Percentiles rank a stretch among this genome's conserved stretches.
Evolutionary conservation across 2,113 vertebrate genomes (phyloP).

Genomic region (Haemorhous mexicanus): DNA sequence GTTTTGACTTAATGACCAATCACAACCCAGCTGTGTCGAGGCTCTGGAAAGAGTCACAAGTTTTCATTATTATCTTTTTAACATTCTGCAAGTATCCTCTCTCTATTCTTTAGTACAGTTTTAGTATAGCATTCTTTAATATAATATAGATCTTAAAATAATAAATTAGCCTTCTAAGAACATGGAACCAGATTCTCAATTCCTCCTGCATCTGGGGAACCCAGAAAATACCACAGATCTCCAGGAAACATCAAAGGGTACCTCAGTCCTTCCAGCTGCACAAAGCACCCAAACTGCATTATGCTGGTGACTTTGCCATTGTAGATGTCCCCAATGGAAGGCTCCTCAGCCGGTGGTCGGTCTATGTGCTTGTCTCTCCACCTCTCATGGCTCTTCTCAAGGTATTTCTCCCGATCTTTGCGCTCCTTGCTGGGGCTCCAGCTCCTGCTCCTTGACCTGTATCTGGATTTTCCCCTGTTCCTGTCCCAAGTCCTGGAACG

Average conservation of each 20-base stretch:
- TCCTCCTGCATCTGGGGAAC: too few species aligned
- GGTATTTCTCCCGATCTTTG: slow-evolving; percentile 70
- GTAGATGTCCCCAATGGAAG: slow-evolving; percentile 94
- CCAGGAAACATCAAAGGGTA: slow-evolving; percentile 12
- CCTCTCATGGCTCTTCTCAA: slow-evolving; percentile 71
- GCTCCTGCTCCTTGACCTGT: slow-evolving; percentile 80
- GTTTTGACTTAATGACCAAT: too few species aligned
- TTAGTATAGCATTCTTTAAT: too few species aligned
- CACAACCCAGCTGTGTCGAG: too few species aligned
- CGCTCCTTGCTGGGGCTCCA: slow-evolving; percentile 76
- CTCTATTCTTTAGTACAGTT: too few species aligned
- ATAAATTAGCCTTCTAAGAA: too few species aligned
- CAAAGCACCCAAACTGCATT: slow-evolving; percentile 99
- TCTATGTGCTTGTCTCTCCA: slow-evolving; percentile 97
- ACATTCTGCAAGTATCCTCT: too few species aligned
- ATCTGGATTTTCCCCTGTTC: slow-evolving; percentile 70
- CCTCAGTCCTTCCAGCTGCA: slow-evolving; percentile 95
- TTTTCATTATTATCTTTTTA: too few species aligned
- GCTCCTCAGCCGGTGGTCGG: slow-evolving; percentile 91
- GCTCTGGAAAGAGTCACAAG: too few species aligned
- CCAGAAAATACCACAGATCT: too few species aligned
- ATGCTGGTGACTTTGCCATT: slow-evolving; percentile 97
- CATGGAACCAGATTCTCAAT: too few species aligned
- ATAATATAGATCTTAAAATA: too few species aligned
- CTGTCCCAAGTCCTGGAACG: slow-evolving; percentile 80